Base-by-base conservation (phyloP, 2,888 invertebrate species). In the Blastobasis lacticolella region DNA sequence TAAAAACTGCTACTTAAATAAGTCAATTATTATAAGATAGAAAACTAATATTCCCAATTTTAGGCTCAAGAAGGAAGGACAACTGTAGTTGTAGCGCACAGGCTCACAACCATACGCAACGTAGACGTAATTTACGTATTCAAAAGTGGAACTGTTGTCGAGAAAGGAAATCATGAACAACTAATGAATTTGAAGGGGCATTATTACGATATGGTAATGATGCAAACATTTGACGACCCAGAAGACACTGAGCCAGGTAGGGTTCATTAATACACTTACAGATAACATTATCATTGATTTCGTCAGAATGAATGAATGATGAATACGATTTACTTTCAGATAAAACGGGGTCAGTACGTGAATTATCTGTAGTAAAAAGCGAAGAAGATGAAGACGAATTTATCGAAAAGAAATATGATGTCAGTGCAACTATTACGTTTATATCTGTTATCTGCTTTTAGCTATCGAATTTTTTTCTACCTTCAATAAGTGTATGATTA, bases 71-170 rank as follows among this genome's bases (percentile, higher is more conserved):
- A 91, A 81, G 94, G 93, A 48, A 89, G 94, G 50, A 95, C 95
- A 0, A 95, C 95, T 0, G 89, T 95, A 7, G 93, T 95, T 37
- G 93, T 95, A 7, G 95, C 95, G 0, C 95, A 95, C 73, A 89
- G 94, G 49, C 80, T 95, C 10, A 91, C 94, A 0, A 94, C 94
- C 0, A 94, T 95, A 51, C 85, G 92, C 54, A 90, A 91, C 56
- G 94, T 94, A 0, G 92, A 94, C 68, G 86, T 91, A 57, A 94
- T 95, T 63, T 90, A 94, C 54, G 94, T 94, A 0, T 89, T 95
- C 54, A 90, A 91, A 55, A 85, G 90, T 48, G 95, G 95, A 0
- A 64, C 77, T 49, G 91, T 94, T 0, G 90, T 93, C 0, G 95
- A 95, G 71, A 80, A 88, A 57, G 95, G 95, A 5, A 92, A 90